A percentile compares a stretch with the other conserved stretches of the same genome.
phyloP scores from a whole-genome alignment of 2,113 vertebrate species.

The Perca schrenkii region DNA sequence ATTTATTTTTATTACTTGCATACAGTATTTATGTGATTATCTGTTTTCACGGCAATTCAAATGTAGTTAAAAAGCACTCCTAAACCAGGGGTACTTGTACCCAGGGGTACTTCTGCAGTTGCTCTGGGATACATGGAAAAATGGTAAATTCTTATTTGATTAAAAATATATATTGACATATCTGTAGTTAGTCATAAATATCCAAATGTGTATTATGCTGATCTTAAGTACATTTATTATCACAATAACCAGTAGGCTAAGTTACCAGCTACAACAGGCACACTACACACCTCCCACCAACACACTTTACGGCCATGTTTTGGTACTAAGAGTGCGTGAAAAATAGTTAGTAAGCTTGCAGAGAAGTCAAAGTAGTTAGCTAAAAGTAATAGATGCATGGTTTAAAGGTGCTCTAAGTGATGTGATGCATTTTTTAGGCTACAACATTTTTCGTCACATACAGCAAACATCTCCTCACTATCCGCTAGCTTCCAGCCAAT shows the following conservation, averaged over 20 bases:
- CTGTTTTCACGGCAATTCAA: constrained; percentile 22
- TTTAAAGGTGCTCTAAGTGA: too few relatives aligned
- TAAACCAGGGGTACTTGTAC: background rate
- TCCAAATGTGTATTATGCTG: background rate
- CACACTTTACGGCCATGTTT: background rate
- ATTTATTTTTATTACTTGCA: constrained; percentile 8
- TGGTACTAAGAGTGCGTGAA: background rate
- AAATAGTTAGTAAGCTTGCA: background rate
- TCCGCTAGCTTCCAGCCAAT: too few relatives aligned
- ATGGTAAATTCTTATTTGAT: background rate
- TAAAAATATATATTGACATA: background rate
- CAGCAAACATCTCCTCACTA: too few relatives aligned
- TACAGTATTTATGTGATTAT: constrained; percentile 2
- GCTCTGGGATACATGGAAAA: background rate
- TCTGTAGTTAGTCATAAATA: background rate
- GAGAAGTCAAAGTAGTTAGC: background rate
- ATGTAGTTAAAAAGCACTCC: background rate
- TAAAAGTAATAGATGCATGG: background rate
- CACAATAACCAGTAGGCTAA: background rate
- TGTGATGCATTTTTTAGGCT: too few relatives aligned
- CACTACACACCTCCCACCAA: background rate
- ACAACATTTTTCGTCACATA: too few relatives aligned
- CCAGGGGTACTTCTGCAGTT: background rate
- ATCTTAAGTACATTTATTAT: background rate
- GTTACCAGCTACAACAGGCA: background rate